Evolutionary conservation across 2,888 invertebrate species (phyloP).

Genomic region (Notodonta ziczac): DNA sequence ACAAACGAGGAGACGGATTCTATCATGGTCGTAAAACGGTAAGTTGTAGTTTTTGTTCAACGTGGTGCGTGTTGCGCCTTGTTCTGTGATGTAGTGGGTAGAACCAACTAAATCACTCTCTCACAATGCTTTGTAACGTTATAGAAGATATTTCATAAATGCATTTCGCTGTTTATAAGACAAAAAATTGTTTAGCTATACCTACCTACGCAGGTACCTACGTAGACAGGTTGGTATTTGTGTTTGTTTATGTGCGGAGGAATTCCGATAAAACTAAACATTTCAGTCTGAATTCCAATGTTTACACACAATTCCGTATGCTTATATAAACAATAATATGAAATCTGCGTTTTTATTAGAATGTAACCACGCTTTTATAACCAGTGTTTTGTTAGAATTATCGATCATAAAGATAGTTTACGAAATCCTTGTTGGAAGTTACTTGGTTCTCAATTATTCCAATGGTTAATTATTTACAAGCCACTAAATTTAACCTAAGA

Average conservation of each 20-base stretch:
- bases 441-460: too few relatives aligned
- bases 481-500: too few relatives aligned
- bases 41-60: slow-evolving; percentile 53
- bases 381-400: slow-evolving; percentile 34
- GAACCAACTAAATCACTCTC: slow-evolving; percentile 1
- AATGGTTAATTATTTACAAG: too few relatives aligned
- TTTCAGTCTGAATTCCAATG: background rate
- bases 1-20: slow-evolving; percentile 83
- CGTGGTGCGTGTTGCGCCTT: slow-evolving; percentile 31
- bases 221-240: slow-evolving; percentile 28
- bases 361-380: too few relatives aligned
- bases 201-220: slow-evolving; percentile 6
- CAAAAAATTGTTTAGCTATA: background rate
- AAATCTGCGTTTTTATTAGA: too few relatives aligned
- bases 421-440: background rate
- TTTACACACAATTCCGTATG: background rate
- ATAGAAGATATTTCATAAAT: background rate
- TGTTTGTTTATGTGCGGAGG: slow-evolving; percentile 49
- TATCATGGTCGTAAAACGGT: slow-evolving; percentile 85
- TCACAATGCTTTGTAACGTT: background rate
- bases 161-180: background rate
- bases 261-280: slow-evolving; percentile 13
- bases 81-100: slow-evolving; percentile 4
- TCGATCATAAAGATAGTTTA: slow-evolving; percentile 27
- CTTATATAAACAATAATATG: slow-evolving; percentile 2